These are phyloP conservation scores for Hermatobates lingyangjiaoensis DNA, from an alignment of 1,140 invertebrate species.

Conservation along the genomic window DNA sequence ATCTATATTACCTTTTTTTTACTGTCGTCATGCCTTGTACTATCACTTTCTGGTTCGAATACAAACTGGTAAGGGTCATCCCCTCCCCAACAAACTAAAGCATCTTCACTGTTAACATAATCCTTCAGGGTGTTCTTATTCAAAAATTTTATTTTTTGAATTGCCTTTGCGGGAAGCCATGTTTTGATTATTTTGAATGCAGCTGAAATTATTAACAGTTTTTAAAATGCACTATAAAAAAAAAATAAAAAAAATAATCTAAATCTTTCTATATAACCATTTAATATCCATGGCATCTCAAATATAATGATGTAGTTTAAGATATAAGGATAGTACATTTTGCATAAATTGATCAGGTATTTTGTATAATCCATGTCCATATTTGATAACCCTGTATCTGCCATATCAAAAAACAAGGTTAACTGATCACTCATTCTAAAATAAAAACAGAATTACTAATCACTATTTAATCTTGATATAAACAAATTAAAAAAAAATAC, in stretches of 20 bases:
- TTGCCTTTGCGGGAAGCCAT: conserved; percentile 69
- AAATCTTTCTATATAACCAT: conserved; percentile 43
- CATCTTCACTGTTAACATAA: conserved; percentile 52
- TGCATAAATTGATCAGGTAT: conserved; percentile 72
- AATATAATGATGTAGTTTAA: conserved; percentile 80
- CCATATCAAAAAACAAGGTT: conserved; percentile 78
- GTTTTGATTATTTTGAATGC: conserved; percentile 84
- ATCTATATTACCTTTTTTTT: conserved; percentile 34
- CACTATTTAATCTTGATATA: neutral
- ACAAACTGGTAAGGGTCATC: conserved; percentile 50
- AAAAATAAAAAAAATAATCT: neutral
- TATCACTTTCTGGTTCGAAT: conserved; percentile 40
- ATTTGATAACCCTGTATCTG: conserved; percentile 60
- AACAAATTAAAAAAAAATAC: conserved; percentile 22
- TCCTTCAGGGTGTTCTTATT: conserved; percentile 56
- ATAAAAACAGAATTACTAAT: neutral
- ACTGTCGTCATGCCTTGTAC: conserved; percentile 17
- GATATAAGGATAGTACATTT: conserved; percentile 75
- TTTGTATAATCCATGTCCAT: conserved; percentile 75
- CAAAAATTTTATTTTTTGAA: conserved; percentile 77
- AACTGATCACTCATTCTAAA: conserved; percentile 33
- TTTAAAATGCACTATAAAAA: neutral
- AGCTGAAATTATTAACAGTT: conserved; percentile 33
- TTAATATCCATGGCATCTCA: conserved; percentile 89
- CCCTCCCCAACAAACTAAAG: conserved; percentile 66